Conservation (phyloP, 2,797 vertebrate genomes). For the Eutrigla gurnardus region DNA sequence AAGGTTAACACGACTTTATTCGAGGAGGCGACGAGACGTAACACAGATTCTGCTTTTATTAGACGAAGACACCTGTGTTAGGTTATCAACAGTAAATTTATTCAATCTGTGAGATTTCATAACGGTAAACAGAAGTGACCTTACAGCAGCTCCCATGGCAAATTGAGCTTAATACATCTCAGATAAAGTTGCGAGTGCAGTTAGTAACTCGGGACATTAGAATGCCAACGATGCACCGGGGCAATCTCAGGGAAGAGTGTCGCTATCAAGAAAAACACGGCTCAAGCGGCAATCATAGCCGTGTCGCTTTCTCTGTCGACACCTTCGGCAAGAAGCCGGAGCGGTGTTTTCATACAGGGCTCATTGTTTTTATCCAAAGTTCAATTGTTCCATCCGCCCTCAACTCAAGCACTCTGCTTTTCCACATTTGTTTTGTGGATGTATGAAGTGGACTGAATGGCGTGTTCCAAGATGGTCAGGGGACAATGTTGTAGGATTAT, state of each 20-base stretch:
- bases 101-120: slow-evolving; percentile 19
- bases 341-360: neutral
- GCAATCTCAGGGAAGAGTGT: slow-evolving; percentile 18
- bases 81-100: slow-evolving; percentile 21
- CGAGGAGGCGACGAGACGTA: slow-evolving; percentile 12
- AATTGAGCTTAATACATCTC: slow-evolving; percentile 31
- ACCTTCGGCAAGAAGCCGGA: slow-evolving; percentile 12
- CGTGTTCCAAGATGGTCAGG: neutral
- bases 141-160: slow-evolving; percentile 5
- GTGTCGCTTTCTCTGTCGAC: slow-evolving; percentile 20
- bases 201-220: slow-evolving; percentile 29
- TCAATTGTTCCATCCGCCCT: no score
- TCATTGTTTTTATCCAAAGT: neutral
- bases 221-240: slow-evolving; percentile 29
- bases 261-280: slow-evolving; percentile 29
- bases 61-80: slow-evolving; percentile 2
- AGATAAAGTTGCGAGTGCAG: slow-evolving; percentile 23
- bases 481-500: neutral
- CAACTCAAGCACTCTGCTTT: neutral
- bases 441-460: neutral
- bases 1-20: slow-evolving; percentile 61
- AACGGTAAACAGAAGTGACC: slow-evolving; percentile 45
- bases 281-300: slow-evolving; percentile 41
- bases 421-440: neutral
- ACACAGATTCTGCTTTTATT: slow-evolving; percentile 19